Base-by-base conservation (phyloP, 2,888 invertebrate species). In the Camptogramma bilineatum region DNA sequence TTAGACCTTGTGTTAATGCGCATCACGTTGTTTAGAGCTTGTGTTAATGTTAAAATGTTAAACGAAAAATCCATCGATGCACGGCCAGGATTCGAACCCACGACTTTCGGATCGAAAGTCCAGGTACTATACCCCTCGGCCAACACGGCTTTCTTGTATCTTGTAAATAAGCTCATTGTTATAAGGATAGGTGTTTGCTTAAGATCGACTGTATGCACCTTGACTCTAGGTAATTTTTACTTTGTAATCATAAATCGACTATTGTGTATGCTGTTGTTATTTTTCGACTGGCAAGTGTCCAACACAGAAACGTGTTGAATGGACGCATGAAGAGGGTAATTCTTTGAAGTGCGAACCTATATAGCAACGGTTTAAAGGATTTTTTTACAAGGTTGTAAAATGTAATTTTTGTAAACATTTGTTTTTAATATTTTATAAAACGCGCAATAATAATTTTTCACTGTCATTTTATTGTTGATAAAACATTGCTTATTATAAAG, bases 281-380 rank as follows among this genome's bases (percentile, higher is more conserved):
- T 67, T 65, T 61, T 53, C 62, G 54, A 59, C 65, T 65, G 69
- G 69, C 67, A 69, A 54, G 39, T 31, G 24, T 65, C 64, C 71
- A 69, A 52, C n/a, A 54, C 48, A 39, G 62, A 55, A 66, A 64
- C 46, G 63, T 63, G 50, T 46, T 44, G 18, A 48, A 28, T 55
- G 7, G 9, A 50, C 17, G 39, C 9, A 21, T 17, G 7, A 48
- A 19, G 21, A 16, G 57, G 48, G 39, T 47, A 56, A 16, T 42
- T 1, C 44, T 44, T 44, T 17, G 44, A 44, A 44, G 8, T 44
- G 16, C 17, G 17, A 44, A 17, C 44, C 5, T 44, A n/a, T n/a
- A n/a, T n/a, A 44, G 44, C 7, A 44, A 16, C 44, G 16, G 2
- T 44, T 13, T 17, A 13, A 39, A 17, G 16, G 7, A 17, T 16